phyloP scores from a whole-genome alignment of 2,113 vertebrate species.

The Lepus europaeus region DNA sequence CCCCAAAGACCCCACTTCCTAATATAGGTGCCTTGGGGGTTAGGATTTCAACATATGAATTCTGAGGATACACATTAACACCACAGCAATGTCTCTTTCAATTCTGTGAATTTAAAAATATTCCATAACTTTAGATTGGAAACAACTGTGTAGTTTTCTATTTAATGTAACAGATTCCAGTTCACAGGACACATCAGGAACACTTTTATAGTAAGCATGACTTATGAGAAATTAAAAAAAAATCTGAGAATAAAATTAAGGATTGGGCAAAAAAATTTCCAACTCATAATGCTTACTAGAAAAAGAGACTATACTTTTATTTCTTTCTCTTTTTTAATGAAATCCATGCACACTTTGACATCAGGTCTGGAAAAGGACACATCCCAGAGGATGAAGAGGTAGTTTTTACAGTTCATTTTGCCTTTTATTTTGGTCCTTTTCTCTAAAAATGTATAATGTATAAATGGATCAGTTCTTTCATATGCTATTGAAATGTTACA shows the following conservation, averaged over 20 bases:
- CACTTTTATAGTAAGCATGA: background rate
- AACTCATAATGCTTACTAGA: constrained; percentile 26
- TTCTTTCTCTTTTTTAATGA: constrained; percentile 60
- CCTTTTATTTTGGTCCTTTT: constrained; percentile 72
- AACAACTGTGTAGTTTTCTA: constrained; percentile 22
- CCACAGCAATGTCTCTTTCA: background rate
- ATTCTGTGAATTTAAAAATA: background rate
- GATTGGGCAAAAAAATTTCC: background rate
- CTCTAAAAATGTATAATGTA: constrained; percentile 60
- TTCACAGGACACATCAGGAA: background rate
- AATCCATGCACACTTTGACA: constrained; percentile 56
- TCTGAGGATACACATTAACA: background rate
- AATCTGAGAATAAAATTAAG: background rate
- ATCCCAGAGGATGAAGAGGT: constrained; percentile 71
- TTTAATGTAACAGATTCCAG: constrained; percentile 1
- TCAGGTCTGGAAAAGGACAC: constrained; percentile 47
- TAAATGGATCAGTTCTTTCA: background rate
- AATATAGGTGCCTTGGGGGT: background rate
- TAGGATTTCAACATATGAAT: background rate
- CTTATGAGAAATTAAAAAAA: background rate
- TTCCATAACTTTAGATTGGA: constrained; percentile 22
- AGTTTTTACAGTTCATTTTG: constrained; percentile 69
- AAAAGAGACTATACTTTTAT: constrained; percentile 43
- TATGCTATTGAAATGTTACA: constrained; percentile 65
- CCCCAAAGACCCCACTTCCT: background rate